These are phyloP conservation scores for Chondrosia reniformis DNA, from an alignment of 37 sponge, comb jelly and placozoan genomes.

Conservation along the genomic window DNA sequence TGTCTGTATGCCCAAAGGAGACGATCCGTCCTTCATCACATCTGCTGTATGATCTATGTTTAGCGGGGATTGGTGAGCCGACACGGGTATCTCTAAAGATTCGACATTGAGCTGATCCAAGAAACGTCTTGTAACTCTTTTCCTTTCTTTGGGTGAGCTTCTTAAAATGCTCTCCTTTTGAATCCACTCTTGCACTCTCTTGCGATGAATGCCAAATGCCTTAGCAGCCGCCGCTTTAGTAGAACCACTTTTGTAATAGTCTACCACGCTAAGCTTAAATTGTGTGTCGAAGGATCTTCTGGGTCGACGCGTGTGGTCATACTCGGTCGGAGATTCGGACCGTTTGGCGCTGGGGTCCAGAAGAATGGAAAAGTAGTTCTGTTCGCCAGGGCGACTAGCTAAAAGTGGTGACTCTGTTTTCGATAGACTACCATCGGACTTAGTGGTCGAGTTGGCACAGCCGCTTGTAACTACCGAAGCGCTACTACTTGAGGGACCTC, in stretches of 20 bases:
- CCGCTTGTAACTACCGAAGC: too few species aligned
- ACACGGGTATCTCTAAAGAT: background rate
- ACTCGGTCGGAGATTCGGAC: too few species aligned
- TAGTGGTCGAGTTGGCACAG: too few species aligned
- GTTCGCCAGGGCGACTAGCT: too few species aligned
- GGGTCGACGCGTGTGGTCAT: slow-evolving; percentile 15
- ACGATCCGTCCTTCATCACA: background rate
- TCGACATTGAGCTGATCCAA: background rate
- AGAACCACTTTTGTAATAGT: background rate
- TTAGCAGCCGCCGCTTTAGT: slow-evolving; percentile 9
- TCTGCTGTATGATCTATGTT: background rate
- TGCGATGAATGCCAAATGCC: slow-evolving; percentile 2
- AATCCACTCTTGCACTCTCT: slow-evolving; percentile 23
- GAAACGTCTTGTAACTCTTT: background rate
- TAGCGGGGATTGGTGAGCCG: background rate
- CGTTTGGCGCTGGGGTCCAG: too few species aligned
- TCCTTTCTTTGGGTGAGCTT: background rate
- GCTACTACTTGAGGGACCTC: too few species aligned
- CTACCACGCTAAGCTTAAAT: slow-evolving; percentile 6
- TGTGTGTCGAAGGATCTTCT: background rate
- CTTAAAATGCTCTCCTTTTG: background rate
- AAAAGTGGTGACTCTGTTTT: too few species aligned
- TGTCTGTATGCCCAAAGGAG: background rate
- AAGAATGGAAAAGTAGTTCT: too few species aligned
- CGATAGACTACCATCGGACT: too few species aligned